A percentile compares a stretch with the other conserved stretches of the same genome.
Evolutionary conservation across 2,888 invertebrate genomes (phyloP).

Genomic region (Rapana venosa): DNA sequence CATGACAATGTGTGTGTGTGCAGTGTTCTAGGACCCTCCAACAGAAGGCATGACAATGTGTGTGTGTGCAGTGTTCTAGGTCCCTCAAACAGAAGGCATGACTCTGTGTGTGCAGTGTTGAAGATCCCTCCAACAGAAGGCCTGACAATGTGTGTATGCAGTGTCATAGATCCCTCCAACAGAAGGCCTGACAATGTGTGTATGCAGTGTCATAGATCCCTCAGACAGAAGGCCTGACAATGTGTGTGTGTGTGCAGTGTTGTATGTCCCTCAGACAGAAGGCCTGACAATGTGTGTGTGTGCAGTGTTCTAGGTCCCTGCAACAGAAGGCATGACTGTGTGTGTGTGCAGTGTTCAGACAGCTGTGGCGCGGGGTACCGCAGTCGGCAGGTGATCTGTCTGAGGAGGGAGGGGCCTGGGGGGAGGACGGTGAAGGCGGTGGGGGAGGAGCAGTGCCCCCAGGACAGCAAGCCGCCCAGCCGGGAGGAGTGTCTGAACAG

Average conservation of each 20-base stretch:
- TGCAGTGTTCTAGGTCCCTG: neutral
- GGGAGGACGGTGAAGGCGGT: slow-evolving; percentile 52
- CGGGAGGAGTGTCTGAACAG: slow-evolving; percentile 51
- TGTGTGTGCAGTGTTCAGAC: slow-evolving; percentile 63
- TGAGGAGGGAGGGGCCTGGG: slow-evolving; percentile 48
- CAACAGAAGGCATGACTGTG: slow-evolving; percentile 6
- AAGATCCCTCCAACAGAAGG: too few relatives aligned
- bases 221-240: too few relatives aligned
- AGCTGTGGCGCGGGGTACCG: slow-evolving; percentile 64
- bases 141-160: too few relatives aligned
- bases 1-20: neutral
- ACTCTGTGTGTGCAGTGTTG: too few relatives aligned
- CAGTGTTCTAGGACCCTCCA: neutral
- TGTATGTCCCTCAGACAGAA: too few relatives aligned
- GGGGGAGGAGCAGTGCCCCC: slow-evolving; percentile 58
- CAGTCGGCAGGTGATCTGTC: slow-evolving; percentile 62
- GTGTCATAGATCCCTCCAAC: too few relatives aligned
- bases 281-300: neutral
- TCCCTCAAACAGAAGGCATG: too few relatives aligned
- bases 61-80: neutral
- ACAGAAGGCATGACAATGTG: neutral
- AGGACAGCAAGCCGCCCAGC: slow-evolving; percentile 57
- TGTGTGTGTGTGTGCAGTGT: neutral
- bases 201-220: too few relatives aligned
- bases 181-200: neutral